These are phyloP conservation scores for Thymelicus acteon DNA, from an alignment of 2,888 invertebrate species.

Conservation along the genomic window DNA sequence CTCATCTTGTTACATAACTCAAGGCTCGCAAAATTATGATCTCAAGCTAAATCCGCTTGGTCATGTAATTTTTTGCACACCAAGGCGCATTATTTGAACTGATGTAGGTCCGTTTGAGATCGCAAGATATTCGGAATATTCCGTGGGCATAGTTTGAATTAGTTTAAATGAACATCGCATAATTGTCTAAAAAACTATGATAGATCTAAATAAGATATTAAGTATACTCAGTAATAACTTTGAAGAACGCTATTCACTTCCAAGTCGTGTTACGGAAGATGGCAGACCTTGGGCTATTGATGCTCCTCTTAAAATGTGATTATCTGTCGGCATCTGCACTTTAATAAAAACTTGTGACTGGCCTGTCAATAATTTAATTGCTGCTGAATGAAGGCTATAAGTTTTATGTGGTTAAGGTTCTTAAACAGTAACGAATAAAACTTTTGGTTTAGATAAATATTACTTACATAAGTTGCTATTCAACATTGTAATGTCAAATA, in stretches of 20 bases:
- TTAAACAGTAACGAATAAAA: background rate
- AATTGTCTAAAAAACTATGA: background rate
- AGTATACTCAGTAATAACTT: conserved; percentile 1
- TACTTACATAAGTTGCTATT: too few relatives aligned
- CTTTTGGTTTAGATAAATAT: too few relatives aligned
- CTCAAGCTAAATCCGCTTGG: background rate
- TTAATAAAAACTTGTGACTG: conserved; percentile 3
- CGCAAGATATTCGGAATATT: background rate
- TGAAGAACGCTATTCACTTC: background rate
- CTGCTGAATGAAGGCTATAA: too few relatives aligned
- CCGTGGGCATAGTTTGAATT: conserved; percentile 3
- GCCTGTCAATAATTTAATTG: background rate
- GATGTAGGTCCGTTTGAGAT: background rate
- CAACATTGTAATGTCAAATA: too few relatives aligned
- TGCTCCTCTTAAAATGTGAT: conserved; percentile 14
- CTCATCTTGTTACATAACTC: background rate
- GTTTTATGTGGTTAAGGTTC: too few relatives aligned
- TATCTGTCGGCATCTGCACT: background rate
- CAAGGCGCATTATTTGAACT: background rate
- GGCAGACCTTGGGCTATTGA: conserved; percentile 3
- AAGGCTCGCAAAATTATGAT: background rate
- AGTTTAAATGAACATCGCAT: background rate
- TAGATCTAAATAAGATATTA: conserved; percentile 5
- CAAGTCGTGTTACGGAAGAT: conserved; percentile 16
- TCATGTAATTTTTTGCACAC: background rate